phyloP scores from a whole-genome alignment of 2,113 vertebrate species.

The Acrocephalus arundinaceus region DNA sequence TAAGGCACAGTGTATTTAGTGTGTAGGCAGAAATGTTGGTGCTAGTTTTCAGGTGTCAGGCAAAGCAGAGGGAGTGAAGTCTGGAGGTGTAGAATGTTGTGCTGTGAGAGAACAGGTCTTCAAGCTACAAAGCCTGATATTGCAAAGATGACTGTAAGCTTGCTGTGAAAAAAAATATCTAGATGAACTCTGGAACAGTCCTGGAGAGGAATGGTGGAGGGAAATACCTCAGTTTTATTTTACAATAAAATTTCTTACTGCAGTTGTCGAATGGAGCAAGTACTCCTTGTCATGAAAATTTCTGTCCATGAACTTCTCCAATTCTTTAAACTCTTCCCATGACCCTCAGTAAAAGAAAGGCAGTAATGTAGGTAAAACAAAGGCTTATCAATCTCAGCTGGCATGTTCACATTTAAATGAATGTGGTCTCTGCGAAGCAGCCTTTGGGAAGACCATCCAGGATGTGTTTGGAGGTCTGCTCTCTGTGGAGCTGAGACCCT shows the following conservation, averaged over 20 bases:
- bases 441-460: rapidly evolving
- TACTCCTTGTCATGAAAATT: not conserved
- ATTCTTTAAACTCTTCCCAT: not conserved
- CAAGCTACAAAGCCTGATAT: not conserved
- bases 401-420: not conserved
- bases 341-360: not conserved
- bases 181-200: not conserved
- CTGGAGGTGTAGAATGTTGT: not conserved
- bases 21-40: not conserved
- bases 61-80: not conserved
- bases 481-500: no score
- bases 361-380: not conserved
- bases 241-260: not conserved
- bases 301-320: not conserved
- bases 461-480: not conserved
- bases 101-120: not conserved
- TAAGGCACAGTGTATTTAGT: not conserved
- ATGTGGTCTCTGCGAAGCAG: not conserved
- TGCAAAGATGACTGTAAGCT: not conserved
- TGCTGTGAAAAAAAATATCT: not conserved
- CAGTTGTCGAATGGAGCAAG: not conserved
- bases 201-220: not conserved
- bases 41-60: not conserved
- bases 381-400: not conserved
- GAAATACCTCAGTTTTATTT: not conserved